Evolutionary conservation across 2,797 vertebrate genomes (phyloP), one percentile per base, ranked within the genome.

Genomic region (Euthynnus affinis): DNA sequence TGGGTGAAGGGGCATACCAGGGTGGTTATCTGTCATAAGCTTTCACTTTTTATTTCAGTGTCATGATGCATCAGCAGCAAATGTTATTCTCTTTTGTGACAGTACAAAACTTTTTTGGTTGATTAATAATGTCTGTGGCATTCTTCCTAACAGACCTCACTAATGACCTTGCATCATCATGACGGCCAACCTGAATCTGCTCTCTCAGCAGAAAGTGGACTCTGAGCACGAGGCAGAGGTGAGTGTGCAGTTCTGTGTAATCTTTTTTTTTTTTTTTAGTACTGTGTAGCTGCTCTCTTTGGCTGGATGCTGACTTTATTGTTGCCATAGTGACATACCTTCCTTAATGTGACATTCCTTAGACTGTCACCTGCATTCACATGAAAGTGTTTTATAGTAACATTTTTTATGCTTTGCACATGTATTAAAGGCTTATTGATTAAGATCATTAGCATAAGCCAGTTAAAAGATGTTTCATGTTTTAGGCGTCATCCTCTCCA

Each of bases 141-240:
- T 96, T 85, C 93, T 90, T 95, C 93, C 90, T 76, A 92, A 95
- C 95, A 97, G 96, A 95, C 94, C 67, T 95, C 92, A 94, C 96
- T 97, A 95, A 98, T 97, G 97, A 95, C 95, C 93, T 95, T 95
- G 89, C 88, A 94, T 96, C 95, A 93, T 94, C 95, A 97, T 97
- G 97, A 95, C 95, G 87, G 94, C 96, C 96, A 96, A 82, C 93
- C 90, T 95, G 95, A 96, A 96, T 94, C 95, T 96, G 95, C 96
- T 96, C 93, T 90, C 96, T 96, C 97, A 96, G 95, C 96, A 97
- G 95, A 97, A 96, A 96, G 92, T 96, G 92, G 96, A 96, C 89
- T 90, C 95, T 95, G 96, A 96, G 89, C 96, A 96, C 89, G 95
- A 96, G 93, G 95, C 96, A 94, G 96, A 98, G 96, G 96, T 98